Conservation (phyloP, 2,113 vertebrate species). For the Mustela lutreola region DNA sequence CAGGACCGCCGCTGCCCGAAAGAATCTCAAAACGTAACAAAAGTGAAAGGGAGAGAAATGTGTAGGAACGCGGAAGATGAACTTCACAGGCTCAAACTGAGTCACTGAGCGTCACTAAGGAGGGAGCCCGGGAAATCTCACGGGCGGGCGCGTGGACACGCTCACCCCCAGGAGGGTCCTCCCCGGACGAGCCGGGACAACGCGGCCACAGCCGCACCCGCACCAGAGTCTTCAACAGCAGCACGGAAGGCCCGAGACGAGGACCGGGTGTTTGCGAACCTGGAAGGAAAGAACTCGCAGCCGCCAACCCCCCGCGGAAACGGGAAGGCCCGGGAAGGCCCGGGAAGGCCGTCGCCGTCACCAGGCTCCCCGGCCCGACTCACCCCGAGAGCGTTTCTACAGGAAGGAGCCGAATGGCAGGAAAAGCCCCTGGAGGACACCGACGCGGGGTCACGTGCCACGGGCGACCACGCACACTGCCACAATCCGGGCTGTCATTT, state of each 20-base stretch:
- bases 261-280: not conserved
- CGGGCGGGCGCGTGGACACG: not conserved
- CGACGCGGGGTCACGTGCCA: too few relatives aligned
- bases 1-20: accelerated
- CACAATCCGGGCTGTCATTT: not conserved
- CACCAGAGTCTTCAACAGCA: not conserved
- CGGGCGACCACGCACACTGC: not conserved
- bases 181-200: accelerated
- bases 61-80: accelerated
- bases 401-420: not conserved
- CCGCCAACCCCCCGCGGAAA: not conserved
- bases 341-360: too few relatives aligned
- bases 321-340: not conserved
- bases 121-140: not conserved
- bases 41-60: not conserved
- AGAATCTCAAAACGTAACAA: not conserved
- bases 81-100: accelerated
- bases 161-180: not conserved
- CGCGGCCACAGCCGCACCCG: not conserved
- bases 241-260: not conserved
- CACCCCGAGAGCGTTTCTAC: not conserved
- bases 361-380: not conserved
- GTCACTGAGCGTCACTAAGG: too few relatives aligned
- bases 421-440: not conserved
- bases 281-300: not conserved